Conservation (phyloP, 2,797 vertebrate species). For the Mormyrus hasselquistii region DNA sequence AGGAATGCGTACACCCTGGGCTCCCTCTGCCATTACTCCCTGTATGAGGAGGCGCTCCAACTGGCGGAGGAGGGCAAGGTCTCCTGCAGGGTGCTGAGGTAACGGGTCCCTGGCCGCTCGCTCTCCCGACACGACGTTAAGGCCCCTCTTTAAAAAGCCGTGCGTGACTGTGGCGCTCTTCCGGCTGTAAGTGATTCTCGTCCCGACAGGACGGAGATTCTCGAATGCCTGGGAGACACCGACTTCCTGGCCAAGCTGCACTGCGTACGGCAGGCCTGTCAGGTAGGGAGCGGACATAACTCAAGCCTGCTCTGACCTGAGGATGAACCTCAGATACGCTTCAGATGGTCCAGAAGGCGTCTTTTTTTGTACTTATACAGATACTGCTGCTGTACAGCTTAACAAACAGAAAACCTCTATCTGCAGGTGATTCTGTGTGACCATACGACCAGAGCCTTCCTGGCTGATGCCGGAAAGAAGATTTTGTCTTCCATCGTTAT, state of each 20-base stretch:
- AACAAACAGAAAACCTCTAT: not conserved
- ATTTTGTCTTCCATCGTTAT: conserved; percentile 85
- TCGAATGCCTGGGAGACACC: conserved; percentile 84
- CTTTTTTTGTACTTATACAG: not conserved
- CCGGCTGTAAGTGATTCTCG: not conserved
- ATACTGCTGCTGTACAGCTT: not conserved
- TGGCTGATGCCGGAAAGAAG: conserved; percentile 86
- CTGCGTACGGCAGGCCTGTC: conserved; percentile 87
- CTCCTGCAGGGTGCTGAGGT: conserved; percentile 86
- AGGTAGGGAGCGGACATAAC: conserved; percentile 61
- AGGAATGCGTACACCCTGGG: conserved; percentile 54
- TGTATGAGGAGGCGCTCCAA: conserved; percentile 89
- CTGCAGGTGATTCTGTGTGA: conserved; percentile 81
- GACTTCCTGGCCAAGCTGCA: conserved; percentile 96
- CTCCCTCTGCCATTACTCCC: conserved; percentile 70
- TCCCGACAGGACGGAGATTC: conserved; percentile 78
- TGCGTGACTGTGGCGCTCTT: not conserved
- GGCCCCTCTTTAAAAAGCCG: not conserved
- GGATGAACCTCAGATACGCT: not conserved
- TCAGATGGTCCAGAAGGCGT: not conserved
- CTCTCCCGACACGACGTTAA: not conserved
- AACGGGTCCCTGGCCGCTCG: conserved; percentile 18
- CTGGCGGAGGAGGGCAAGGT: conserved; percentile 87
- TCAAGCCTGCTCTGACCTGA: no score
- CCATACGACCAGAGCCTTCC: conserved; percentile 75